Base-by-base conservation (phyloP, 2,113 vertebrate species). In the Lepidiolamprologus cunningtoni region DNA sequence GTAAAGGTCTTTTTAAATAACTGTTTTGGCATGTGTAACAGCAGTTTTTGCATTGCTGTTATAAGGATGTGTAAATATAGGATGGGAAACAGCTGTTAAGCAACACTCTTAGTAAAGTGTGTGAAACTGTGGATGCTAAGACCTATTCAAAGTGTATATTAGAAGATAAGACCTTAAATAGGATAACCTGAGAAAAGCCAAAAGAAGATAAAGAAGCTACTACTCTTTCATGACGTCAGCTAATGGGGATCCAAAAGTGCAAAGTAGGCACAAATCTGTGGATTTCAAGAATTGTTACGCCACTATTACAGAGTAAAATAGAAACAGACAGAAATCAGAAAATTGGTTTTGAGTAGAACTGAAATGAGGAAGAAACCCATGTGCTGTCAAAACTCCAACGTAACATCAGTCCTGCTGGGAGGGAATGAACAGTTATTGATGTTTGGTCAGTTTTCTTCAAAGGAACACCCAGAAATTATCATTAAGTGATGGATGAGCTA, bases 381-480 rank as follows among this genome's bases (percentile, higher is more conserved):
- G 19, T 9, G 21, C 55, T 61, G 23, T 61, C n/a, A 58, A 80
- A 83, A 61, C 23, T 14, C 4, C 28, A 87, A 80, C 8, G 8
- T 47, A 63, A 71, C 3, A 26, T 2, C 9, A 40, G 42, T 55
- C 63, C 31, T 37, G 86, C 63, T 87, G 73, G 53, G 90, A 86
- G 47, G 5, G 31, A 19, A 55, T 19, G 17, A 87, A 73, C 33
- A 81, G 58, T 3, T 73, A 26, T 2, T 5, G 52, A 35, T 12
- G 19, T 78, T 54, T 31, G 21, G 33, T 31, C 14, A 50, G 14
- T 42, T 53, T 35, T 45, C 14, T 12, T 17, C 21, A 83, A 52
- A 66, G 17, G 28, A 52, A 73, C 55, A 31, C 6, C 4, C n/a
- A 33, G 4, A 4, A 80, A 33, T 55, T 19, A 50, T 8, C 2